Base-by-base conservation (phyloP, 2,113 vertebrate species). In the Peromyscus maniculatus region DNA sequence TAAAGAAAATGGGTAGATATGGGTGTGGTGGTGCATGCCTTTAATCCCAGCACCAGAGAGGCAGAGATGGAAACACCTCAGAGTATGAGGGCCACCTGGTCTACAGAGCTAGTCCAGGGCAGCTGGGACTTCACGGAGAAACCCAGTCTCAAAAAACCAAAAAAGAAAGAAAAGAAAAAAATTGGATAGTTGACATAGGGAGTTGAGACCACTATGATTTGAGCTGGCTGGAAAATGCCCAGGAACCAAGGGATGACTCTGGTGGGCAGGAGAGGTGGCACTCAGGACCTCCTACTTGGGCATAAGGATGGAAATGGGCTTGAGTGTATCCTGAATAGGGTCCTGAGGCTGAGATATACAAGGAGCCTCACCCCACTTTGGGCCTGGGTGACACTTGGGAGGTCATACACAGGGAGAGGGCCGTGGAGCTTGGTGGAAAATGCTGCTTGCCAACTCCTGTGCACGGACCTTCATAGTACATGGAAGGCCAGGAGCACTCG, bases 401-500 rank as follows among this genome's bases (percentile, higher is more conserved):
- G 10, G 19, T 89, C 36, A 3, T 10, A 10, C 17, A 39, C 36
- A 86, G 22, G 24, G 69, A 22, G 26, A 66, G 16, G 52, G 84
- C 5, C 4, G 0, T 7, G 64, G 83, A 55, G 1, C 7, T 22
- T 3, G 12, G 17, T 15, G 16, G 21, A 12, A 22, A 21, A 16
- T 0, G 6, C 64, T 19, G 0, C 26, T 10, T 1, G 16, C 39
- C 4, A 12, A 31, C 28, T 46, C 13, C 80, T 0, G 10, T 6
- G 1, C 11, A 12, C 24, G 9, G 24, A 10, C 0, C 57, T 43
- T 46, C 57, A 4, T 7, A 12, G 72, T 2, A 39, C 2, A 0
- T 69, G 0, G 39, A 84, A 77, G 52, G 36, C 33, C 4, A 22
- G 87, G 33, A 46, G 3, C 28, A 55, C n/a, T 19, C 1, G 3